These are phyloP conservation scores for Mya arenaria DNA, from an alignment of 1,140 invertebrate genomes.

Conservation along the genomic window DNA sequence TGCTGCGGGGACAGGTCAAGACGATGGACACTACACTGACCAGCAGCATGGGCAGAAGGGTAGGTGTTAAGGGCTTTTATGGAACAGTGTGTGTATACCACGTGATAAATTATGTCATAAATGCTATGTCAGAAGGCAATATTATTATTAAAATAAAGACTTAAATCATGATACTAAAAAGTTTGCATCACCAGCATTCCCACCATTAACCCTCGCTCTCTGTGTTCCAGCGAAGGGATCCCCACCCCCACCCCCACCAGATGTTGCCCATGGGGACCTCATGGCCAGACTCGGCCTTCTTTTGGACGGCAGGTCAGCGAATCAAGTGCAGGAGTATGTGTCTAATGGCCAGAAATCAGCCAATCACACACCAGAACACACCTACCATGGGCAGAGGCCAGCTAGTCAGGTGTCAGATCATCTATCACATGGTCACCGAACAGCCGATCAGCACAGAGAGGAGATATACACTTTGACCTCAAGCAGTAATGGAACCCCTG, in stretches of 20 bases:
- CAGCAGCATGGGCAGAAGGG: too few species aligned
- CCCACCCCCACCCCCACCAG: slow-evolving; percentile 79
- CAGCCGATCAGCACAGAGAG: slow-evolving; percentile 75
- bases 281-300: slow-evolving; percentile 93
- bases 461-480: slow-evolving; percentile 87
- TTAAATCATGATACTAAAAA: too few species aligned
- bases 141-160: too few species aligned
- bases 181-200: too few species aligned
- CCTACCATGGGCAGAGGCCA: slow-evolving; percentile 87
- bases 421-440: too few species aligned
- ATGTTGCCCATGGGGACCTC: slow-evolving; percentile 86
- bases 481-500: slow-evolving; percentile 85
- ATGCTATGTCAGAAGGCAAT: too few species aligned
- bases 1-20: slow-evolving; percentile 51
- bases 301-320: slow-evolving; percentile 84
- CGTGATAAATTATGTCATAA: too few species aligned
- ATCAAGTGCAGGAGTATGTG: slow-evolving; percentile 28
- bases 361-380: slow-evolving; percentile 10
- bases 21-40: too few species aligned
- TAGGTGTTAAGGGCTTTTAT: too few species aligned
- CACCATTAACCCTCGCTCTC: too few species aligned
- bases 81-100: too few species aligned
- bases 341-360: slow-evolving; percentile 79
- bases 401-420: too few species aligned
- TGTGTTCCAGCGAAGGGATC: slow-evolving; percentile 66